Evolutionary conservation across 2,888 invertebrate species (phyloP).

Genomic region (Hirudinaria manillensis): DNA sequence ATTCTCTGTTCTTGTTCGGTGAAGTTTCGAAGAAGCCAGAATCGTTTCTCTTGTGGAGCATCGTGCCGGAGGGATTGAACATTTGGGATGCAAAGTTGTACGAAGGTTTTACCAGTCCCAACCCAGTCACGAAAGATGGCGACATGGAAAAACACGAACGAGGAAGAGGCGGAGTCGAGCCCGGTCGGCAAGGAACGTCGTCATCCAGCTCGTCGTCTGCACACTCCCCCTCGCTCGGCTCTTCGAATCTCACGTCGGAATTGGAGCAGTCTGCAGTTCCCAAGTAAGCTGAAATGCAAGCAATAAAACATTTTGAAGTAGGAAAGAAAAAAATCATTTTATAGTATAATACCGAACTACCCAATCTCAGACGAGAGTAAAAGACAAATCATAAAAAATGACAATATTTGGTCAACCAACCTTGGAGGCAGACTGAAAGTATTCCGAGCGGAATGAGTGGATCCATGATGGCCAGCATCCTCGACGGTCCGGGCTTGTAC

Average conservation of each 20-base stretch:
- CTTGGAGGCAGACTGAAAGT: constrained; percentile 56
- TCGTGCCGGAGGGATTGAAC: neutral
- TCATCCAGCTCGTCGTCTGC: neutral
- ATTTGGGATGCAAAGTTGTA: too few species aligned
- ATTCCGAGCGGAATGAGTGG: constrained; percentile 84
- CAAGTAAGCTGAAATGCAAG: neutral
- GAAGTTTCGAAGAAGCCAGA: constrained; percentile 9
- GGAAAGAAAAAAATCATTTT: too few species aligned
- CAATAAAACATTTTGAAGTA: neutral
- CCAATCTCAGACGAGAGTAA: too few species aligned
- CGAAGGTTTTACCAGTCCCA: too few species aligned
- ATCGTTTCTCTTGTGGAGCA: constrained; percentile 10
- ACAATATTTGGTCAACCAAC: constrained; percentile 16
- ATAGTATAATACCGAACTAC: too few species aligned
- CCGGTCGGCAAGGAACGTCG: neutral
- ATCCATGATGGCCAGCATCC: constrained; percentile 85
- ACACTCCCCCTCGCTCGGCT: neutral
- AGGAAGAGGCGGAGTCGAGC: neutral
- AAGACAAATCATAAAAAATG: too few species aligned
- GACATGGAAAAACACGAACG: too few species aligned
- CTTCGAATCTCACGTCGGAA: neutral
- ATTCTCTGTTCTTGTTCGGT: neutral
- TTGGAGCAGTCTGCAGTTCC: neutral
- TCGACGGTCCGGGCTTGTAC: constrained; percentile 83
- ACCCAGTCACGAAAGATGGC: too few species aligned